Evolutionary conservation across 2,113 vertebrate genomes (phyloP), one percentile per base, ranked within the genome.

Genomic region (Corythornis madagascariensis): DNA sequence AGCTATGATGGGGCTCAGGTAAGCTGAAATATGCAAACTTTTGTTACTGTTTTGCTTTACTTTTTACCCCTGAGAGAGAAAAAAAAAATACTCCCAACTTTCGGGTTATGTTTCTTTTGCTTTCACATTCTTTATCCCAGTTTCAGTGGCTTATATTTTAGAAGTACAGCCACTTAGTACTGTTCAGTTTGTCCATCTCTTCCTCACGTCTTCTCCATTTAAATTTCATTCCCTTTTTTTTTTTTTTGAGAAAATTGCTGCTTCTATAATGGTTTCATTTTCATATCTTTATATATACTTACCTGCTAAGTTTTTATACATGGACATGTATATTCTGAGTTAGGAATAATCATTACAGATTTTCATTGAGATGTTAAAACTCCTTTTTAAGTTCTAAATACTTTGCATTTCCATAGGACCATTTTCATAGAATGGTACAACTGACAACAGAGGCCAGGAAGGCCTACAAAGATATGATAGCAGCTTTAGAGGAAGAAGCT

Each of bases 1-100:
- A 99, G 99, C 96, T 99, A 99, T 4, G 99, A 99, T 26, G 99
- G 99, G 2, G 99, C 99, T 60, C 99, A 99, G 98, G 99, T 99
- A 89, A 97, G 98, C 75, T 84, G 43, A 47, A 65, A 65, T 35
- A 16, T 7, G 4, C 28, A 40, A 13, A 45, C 29, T 65, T 3
- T 1, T 56, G 4, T 0, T 60, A 63, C 83, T 67, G 11, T 26
- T 66, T 40, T 57, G 5, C 33, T 83, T 91, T 45, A 55, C 11
- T 47, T 83, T 56, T 52, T 52, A 56, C 25, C 24, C 66, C 19
- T 40, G 66, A 43, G 28, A 22, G 11, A 10, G 25, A 16, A 35
- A 52, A 16, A 17, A 45, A n/a, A 59, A 60, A 33, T 29, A 24
- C 13, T 52, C 4, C 5, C 24, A 12, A 25, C 29, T 70, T 66